A percentile compares a stretch with the other conserved stretches of the same genome.
phyloP scores from a whole-genome alignment of 2,888 invertebrate genomes.

The Cyclophora albipunctata region DNA sequence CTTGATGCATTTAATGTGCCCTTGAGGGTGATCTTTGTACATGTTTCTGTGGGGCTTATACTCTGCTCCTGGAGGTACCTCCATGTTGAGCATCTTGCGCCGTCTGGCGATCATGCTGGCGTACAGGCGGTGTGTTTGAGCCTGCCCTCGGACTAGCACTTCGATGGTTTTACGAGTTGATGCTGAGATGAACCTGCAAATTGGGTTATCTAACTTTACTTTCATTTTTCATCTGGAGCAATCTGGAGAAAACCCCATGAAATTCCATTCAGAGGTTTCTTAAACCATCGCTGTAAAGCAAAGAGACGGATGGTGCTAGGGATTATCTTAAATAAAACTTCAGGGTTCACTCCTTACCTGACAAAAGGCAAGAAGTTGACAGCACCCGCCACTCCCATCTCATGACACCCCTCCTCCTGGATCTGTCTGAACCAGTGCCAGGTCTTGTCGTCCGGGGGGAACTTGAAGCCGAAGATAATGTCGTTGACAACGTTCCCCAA shows the following conservation, averaged over 20 bases:
- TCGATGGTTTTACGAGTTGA: constrained; percentile 78
- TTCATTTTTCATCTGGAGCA: no score
- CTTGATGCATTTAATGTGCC: constrained; percentile 59
- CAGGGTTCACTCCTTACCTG: constrained; percentile 61
- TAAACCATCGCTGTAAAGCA: no score
- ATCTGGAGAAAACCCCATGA: no score
- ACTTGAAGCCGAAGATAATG: constrained; percentile 85
- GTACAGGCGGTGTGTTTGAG: constrained; percentile 83
- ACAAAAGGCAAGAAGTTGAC: constrained; percentile 90
- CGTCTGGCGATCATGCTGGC: constrained; percentile 78
- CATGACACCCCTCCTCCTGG: constrained; percentile 88
- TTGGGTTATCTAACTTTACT: neutral
- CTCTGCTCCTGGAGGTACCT: constrained; percentile 41
- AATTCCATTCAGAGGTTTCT: neutral
- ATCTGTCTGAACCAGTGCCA: constrained; percentile 86
- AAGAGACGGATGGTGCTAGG: no score
- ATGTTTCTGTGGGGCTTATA: constrained; percentile 42
- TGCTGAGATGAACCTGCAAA: constrained; percentile 76
- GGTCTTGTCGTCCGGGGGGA: constrained; percentile 78
- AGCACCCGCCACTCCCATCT: constrained; percentile 87
- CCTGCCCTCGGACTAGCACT: constrained; percentile 80
- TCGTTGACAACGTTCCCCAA: constrained; percentile 86
- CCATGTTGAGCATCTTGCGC: constrained; percentile 44
- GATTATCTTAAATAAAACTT: no score
- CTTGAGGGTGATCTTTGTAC: constrained; percentile 50